These are phyloP conservation scores for Lacerta agilis DNA, from an alignment of 2,797 vertebrate genomes.

Conservation along the genomic window DNA sequence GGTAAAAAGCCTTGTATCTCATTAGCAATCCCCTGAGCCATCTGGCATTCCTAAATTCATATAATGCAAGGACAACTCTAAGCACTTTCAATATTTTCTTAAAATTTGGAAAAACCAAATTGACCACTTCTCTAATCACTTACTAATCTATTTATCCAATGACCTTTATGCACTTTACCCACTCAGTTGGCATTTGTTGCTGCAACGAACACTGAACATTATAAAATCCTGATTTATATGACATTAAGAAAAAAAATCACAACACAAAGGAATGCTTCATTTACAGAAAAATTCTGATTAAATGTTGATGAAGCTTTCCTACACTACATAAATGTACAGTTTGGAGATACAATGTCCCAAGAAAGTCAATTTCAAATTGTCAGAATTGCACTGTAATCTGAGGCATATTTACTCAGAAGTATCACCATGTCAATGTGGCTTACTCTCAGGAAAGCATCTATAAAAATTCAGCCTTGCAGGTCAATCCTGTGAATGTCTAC, in stretches of 20 bases:
- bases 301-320: background rate
- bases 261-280: background rate
- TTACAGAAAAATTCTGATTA: background rate
- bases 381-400: too few species aligned
- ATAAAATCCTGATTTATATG: background rate
- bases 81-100: slow-evolving; percentile 62
- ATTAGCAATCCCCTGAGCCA: slow-evolving; percentile 60
- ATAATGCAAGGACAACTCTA: slow-evolving; percentile 47
- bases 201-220: background rate
- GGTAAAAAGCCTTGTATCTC: slow-evolving; percentile 63
- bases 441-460: too few species aligned
- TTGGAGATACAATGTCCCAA: background rate
- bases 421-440: too few species aligned
- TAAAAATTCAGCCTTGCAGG: too few species aligned
- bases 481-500: too few species aligned
- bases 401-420: too few species aligned
- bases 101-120: slow-evolving; percentile 53
- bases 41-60: slow-evolving; percentile 60
- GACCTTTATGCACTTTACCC: background rate
- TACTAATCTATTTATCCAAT: slow-evolving; percentile 10
- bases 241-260: background rate
- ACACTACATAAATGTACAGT: background rate
- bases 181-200: background rate
- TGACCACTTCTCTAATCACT: slow-evolving; percentile 35
- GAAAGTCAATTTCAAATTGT: too few species aligned